phyloP scores from a whole-genome alignment of 2,797 vertebrate species.

The Loris lydekkerianus region DNA sequence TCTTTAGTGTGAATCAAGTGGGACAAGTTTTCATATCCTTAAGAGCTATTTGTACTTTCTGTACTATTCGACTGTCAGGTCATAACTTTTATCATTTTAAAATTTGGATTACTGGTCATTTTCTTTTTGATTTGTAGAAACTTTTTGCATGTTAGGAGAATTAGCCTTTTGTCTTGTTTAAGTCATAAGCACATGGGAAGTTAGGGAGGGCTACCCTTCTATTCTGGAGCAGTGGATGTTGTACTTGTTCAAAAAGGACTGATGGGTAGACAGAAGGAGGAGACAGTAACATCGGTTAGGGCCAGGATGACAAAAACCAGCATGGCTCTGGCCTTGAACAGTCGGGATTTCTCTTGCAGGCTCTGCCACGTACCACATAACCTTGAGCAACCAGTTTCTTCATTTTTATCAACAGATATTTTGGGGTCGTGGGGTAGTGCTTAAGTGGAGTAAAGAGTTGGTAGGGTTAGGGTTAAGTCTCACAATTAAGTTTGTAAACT shows the following conservation, averaged over 20 bases:
- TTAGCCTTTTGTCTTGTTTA: background rate
- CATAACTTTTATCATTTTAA: background rate
- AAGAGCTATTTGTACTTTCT: background rate
- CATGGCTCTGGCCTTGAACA: background rate
- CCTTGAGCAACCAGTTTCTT: background rate
- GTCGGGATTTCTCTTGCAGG: background rate
- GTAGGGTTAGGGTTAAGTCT: background rate
- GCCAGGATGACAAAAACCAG: background rate
- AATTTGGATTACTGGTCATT: background rate
- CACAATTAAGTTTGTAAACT: too few species aligned
- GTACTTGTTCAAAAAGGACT: background rate
- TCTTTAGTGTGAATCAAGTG: background rate
- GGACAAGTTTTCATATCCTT: background rate
- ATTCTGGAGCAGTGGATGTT: background rate
- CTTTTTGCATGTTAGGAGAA: constrained; percentile 13
- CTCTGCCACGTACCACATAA: background rate
- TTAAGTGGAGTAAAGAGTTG: background rate
- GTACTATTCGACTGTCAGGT: background rate
- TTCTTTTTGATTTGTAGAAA: constrained; percentile 55
- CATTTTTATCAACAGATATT: background rate
- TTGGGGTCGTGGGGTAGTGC: too few species aligned
- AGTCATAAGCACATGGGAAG: background rate
- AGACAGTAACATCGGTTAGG: rapidly evolving
- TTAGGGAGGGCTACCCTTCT: background rate
- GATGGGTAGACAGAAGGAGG: background rate